A percentile compares a stretch with the other conserved stretches of the same genome.
phyloP scores from a whole-genome alignment of 2,113 vertebrate species.

The Dipodomys spectabilis region DNA sequence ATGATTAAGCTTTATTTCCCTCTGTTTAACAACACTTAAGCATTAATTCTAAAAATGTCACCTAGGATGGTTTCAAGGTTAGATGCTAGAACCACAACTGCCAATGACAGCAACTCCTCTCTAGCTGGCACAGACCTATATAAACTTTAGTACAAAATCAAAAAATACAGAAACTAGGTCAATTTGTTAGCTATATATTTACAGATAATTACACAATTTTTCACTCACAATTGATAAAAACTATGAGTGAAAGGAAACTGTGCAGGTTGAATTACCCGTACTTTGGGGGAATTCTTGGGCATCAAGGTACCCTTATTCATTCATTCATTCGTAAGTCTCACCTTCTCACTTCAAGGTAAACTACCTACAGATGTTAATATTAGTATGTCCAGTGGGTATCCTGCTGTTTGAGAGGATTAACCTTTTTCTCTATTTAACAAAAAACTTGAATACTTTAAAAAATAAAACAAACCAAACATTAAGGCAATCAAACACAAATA shows the following conservation, averaged over 20 bases:
- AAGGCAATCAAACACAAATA: not conserved
- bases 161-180: constrained; percentile 88
- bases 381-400: constrained; percentile 73
- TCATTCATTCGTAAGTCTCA: constrained; percentile 66
- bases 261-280: constrained; percentile 88
- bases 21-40: constrained; percentile 74
- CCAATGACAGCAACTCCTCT: constrained; percentile 85
- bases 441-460: constrained; percentile 31
- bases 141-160: constrained; percentile 88
- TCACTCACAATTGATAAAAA: constrained; percentile 84
- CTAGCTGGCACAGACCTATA: constrained; percentile 88
- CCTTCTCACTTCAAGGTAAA: constrained; percentile 55
- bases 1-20: constrained; percentile 66
- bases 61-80: constrained; percentile 78
- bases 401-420: constrained; percentile 66
- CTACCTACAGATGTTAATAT: constrained; percentile 77
- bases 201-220: constrained; percentile 88
- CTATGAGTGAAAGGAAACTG: constrained; percentile 85
- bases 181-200: constrained; percentile 89
- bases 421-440: constrained; percentile 50
- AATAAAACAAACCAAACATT: constrained; percentile 28
- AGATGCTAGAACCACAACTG: constrained; percentile 84
- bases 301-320: constrained; percentile 68
- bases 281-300: constrained; percentile 79
- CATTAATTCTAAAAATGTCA: constrained; percentile 83